Evolutionary conservation across 1,140 invertebrate species (phyloP).

Genomic region (Anadara kagoshimensis): DNA sequence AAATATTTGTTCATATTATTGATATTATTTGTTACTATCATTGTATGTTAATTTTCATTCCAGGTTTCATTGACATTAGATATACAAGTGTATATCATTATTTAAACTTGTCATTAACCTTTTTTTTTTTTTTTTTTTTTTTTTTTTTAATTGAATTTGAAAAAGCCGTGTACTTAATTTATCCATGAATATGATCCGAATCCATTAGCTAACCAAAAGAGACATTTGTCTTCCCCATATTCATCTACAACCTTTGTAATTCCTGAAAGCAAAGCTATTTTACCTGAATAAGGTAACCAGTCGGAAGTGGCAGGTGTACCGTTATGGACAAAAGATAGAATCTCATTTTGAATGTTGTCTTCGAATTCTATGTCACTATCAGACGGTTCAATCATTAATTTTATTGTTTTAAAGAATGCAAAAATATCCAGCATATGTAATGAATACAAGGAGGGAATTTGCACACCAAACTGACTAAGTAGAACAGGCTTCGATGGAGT

Average conservation of each 20-base stretch:
- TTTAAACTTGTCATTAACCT: too few relatives aligned
- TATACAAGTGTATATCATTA: too few relatives aligned
- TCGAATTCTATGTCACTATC: slow-evolving; percentile 37
- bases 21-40: too few relatives aligned
- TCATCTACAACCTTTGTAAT: slow-evolving; percentile 18
- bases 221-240: slow-evolving; percentile 23
- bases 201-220: slow-evolving; percentile 28
- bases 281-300: slow-evolving; percentile 25
- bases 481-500: slow-evolving; percentile 20
- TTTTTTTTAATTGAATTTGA: too few relatives aligned
- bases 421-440: slow-evolving; percentile 43
- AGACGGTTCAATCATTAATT: slow-evolving; percentile 9
- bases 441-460: neutral
- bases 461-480: neutral
- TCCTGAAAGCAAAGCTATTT: slow-evolving; percentile 25
- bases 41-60: too few relatives aligned
- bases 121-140: too few relatives aligned
- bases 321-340: slow-evolving; percentile 33
- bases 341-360: slow-evolving; percentile 30
- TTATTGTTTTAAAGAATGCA: slow-evolving; percentile 42
- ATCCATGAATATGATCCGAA: neutral
- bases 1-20: too few relatives aligned
- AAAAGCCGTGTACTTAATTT: too few relatives aligned
- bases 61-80: too few relatives aligned
- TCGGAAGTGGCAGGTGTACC: slow-evolving; percentile 26